These are phyloP conservation scores for Luperina nickerlii DNA, from an alignment of 2,888 invertebrate species.

Conservation along the genomic window DNA sequence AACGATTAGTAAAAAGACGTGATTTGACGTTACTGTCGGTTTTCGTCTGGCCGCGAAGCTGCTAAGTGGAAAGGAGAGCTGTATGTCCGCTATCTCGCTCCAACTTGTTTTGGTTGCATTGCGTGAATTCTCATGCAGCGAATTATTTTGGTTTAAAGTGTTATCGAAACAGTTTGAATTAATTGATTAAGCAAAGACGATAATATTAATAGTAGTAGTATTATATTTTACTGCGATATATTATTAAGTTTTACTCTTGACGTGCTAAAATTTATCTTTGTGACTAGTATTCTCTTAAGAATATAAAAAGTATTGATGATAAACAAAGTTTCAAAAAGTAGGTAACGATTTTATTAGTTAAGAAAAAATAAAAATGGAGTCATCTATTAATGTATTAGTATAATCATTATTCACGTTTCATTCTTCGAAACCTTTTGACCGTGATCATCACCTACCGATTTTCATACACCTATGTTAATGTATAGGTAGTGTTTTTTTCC, in stretches of 20 bases:
- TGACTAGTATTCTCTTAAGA: slow-evolving; percentile 14
- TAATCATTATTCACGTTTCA: slow-evolving; percentile 11
- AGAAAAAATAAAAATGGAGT: background rate
- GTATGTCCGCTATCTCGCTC: background rate
- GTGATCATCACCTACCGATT: background rate
- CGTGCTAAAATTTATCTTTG: slow-evolving; percentile 18
- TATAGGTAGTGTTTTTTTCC: background rate
- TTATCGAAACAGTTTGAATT: background rate
- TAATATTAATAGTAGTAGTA: slow-evolving; percentile 1
- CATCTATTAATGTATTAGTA: slow-evolving; percentile 17
- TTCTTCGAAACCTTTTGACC: slow-evolving; percentile 11
- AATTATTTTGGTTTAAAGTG: background rate
- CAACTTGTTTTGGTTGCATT: background rate
- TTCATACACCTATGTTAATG: background rate
- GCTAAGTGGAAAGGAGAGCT: background rate
- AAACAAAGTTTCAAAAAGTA: slow-evolving; percentile 19
- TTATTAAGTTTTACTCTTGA: slow-evolving; percentile 33
- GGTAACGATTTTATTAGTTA: slow-evolving; percentile 40
- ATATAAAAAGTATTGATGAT: slow-evolving; percentile 10
- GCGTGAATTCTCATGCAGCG: background rate
- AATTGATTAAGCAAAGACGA: background rate
- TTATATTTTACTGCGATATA: slow-evolving; percentile 46
- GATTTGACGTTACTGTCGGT: background rate
- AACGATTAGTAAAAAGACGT: too few species aligned
- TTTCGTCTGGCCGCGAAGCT: background rate